These are phyloP conservation scores for Drosophila bocki DNA, from an alignment of 1,140 invertebrate genomes.

Conservation along the genomic window DNA sequence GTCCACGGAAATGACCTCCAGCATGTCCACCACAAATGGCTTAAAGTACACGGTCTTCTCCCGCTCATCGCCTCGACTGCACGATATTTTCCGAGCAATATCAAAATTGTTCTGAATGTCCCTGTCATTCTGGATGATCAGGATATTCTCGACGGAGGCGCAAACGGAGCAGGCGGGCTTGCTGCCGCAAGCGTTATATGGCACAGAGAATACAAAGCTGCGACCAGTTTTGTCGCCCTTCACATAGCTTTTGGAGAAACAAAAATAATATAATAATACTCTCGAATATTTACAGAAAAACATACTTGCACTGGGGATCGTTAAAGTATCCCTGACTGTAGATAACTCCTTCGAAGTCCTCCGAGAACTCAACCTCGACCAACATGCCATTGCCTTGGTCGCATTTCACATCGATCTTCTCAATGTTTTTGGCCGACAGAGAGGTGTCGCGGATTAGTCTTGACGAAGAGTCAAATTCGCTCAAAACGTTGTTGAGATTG, in stretches of 20 bases:
- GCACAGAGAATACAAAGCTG: slow-evolving; percentile 87
- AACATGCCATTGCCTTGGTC: slow-evolving; percentile 86
- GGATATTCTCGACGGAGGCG: slow-evolving; percentile 87
- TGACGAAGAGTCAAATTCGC: slow-evolving; percentile 43
- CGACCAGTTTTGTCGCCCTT: slow-evolving; percentile 86
- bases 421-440: slow-evolving; percentile 81
- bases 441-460: slow-evolving; percentile 55
- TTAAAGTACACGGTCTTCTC: slow-evolving; percentile 89
- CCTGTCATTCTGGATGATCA: slow-evolving; percentile 89
- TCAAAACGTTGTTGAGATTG: slow-evolving; percentile 49
- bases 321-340: slow-evolving; percentile 90
- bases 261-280: not conserved
- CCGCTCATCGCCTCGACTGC: slow-evolving; percentile 86
- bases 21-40: slow-evolving; percentile 90
- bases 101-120: slow-evolving; percentile 88
- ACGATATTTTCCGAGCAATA: slow-evolving; percentile 88
- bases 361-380: slow-evolving; percentile 88
- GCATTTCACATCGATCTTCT: slow-evolving; percentile 89
- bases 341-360: slow-evolving; percentile 89
- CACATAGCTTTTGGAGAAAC: slow-evolving; percentile 86
- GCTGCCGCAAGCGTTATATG: slow-evolving; percentile 88
- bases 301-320: slow-evolving; percentile 89
- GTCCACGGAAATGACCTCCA: slow-evolving; percentile 89
- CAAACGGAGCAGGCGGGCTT: slow-evolving; percentile 87
- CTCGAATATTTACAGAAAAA: not conserved